Conservation (phyloP, 1,140 invertebrate genomes). For the Heliothis subflexa region DNA sequence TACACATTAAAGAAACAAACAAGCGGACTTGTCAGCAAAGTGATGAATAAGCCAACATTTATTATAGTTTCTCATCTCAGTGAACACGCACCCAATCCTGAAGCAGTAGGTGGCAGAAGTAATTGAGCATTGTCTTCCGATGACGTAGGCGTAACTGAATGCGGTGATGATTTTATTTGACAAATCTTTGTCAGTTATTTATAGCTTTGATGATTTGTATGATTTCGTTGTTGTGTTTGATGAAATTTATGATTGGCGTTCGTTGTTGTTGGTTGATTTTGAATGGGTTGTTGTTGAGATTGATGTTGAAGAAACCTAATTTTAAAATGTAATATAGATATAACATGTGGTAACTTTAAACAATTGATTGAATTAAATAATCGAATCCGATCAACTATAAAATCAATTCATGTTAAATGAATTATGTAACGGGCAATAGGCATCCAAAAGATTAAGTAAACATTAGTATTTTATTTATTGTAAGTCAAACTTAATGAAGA, state of each 20-base stretch:
- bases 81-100: conserved; percentile 45
- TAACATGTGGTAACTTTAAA: neutral
- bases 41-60: conserved; percentile 47
- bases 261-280: neutral
- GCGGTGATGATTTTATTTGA: conserved; percentile 49
- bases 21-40: conserved; percentile 38
- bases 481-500: conserved; percentile 10
- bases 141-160: conserved; percentile 61
- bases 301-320: neutral
- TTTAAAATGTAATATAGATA: neutral
- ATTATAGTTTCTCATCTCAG: conserved; percentile 44
- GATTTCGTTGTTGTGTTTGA: conserved; percentile 34
- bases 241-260: conserved; percentile 20
- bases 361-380: neutral
- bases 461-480: conserved; percentile 14
- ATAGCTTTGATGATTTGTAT: conserved; percentile 53
- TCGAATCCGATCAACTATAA: neutral
- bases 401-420: too few species aligned
- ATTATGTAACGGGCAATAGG: too few species aligned
- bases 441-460: conserved; percentile 12
- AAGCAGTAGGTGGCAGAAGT: conserved; percentile 70
- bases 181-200: conserved; percentile 53
- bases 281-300: neutral
- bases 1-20: conserved; percentile 31
- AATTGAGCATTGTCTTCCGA: conserved; percentile 76